phyloP scores from a whole-genome alignment of 2,797 vertebrate species.

The Streptopelia turtur region DNA sequence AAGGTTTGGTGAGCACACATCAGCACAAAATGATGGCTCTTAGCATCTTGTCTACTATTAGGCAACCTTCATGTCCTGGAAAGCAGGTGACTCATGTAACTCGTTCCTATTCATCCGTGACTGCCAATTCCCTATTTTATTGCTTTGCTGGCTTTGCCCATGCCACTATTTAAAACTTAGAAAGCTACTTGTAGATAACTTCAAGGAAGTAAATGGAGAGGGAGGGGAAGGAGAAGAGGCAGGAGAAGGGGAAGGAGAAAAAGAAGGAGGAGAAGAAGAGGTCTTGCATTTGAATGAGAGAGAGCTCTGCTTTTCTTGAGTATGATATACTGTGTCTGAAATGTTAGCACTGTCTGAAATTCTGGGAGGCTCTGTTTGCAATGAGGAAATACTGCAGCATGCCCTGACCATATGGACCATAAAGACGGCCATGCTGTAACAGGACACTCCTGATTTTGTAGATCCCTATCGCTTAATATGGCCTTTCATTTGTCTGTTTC shows the following conservation, averaged over 20 bases:
- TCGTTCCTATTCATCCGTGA: background rate
- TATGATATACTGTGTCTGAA: background rate
- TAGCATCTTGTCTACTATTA: background rate
- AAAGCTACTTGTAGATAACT: background rate
- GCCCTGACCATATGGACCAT: background rate
- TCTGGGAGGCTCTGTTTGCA: background rate
- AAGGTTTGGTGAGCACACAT: background rate
- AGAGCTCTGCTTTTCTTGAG: background rate
- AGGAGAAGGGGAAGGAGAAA: background rate
- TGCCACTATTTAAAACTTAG: background rate
- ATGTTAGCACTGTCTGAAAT: background rate
- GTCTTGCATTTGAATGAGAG: background rate
- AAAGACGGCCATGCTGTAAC: background rate
- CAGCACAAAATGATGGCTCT: background rate
- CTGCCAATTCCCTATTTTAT: background rate
- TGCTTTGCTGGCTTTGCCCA: background rate
- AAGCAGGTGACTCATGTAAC: background rate
- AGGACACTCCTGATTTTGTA: background rate
- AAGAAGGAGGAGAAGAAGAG: background rate
- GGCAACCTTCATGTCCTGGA: background rate
- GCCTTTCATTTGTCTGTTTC: background rate
- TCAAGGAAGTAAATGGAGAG: background rate
- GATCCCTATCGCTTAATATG: accelerated
- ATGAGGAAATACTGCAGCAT: background rate
- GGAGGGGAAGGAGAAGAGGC: background rate